Base-by-base conservation (phyloP, 2,888 invertebrate species). In the Acholoe squamosa region DNA sequence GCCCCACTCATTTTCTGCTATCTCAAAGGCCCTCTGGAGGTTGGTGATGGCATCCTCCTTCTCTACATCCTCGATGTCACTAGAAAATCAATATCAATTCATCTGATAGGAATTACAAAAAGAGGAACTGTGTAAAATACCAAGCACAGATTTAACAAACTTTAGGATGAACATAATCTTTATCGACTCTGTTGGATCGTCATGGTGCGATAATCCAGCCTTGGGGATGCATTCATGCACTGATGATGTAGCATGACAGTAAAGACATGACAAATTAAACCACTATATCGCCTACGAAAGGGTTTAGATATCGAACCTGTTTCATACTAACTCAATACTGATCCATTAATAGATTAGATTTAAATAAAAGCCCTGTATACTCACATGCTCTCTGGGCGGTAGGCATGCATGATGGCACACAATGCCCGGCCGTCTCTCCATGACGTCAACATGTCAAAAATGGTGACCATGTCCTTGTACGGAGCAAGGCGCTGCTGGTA, bases 351-450 rank as follows among this genome's bases (percentile, higher is more conserved):
- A n/a, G n/a, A n/a, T n/a, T 43, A 10, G 43, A 43, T 43, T 10
- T 43, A 43, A 43, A 43, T 10, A 43, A 43, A 43, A 7, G 43
- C 5, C 19, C 22, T 22, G 25, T 10, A 16, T 0, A 89, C 89
- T 90, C 34, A 90, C 90, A 90, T 90, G 84, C 25, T 51, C 22
- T 84, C 84, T 22, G 90, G 90, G 0, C 84, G 43, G 84, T 84
- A 90, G 14, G 28, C n/a, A n/a, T 90, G 84, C 22, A 90, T 51
- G 12, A 90, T 25, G 14, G 56, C 61, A 56, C 90, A 90, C 28
- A 90, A 25, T 22, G 90, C 90, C 67, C 34, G 56, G 10, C 90
- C 90, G 25, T 61, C 54, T 0, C 52, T 22, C 90, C 90, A 90
- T 43, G 84, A 84, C 33, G 33, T 84, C 34, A 33, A 5, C 33